phyloP scores from a whole-genome alignment of 2,797 vertebrate genomes.

The Acanthornis magna region DNA sequence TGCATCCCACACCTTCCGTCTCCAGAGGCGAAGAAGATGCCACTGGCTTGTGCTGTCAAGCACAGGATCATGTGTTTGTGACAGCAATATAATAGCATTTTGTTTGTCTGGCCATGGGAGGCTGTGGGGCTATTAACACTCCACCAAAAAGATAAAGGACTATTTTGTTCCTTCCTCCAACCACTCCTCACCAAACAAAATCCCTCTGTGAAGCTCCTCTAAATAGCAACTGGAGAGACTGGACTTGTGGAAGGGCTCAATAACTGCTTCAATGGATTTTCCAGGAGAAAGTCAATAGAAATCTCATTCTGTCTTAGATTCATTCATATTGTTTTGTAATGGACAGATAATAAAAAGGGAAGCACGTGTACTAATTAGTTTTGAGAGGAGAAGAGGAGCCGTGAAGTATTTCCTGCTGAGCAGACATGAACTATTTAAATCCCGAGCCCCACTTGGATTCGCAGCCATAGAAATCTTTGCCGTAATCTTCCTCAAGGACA shows the following conservation, averaged over 20 bases:
- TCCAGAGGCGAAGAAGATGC: not conserved
- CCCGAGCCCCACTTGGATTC: not conserved
- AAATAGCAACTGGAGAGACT: not conserved
- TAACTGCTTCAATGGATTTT: not conserved
- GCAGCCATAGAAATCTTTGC: not conserved
- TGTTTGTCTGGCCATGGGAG: not conserved
- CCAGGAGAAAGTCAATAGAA: not conserved
- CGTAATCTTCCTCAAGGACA: not conserved
- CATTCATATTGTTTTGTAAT: not conserved
- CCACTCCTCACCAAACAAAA: not conserved
- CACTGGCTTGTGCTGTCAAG: not conserved
- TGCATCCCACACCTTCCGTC: not conserved
- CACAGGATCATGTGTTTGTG: not conserved
- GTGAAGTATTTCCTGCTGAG: conserved; percentile 71
- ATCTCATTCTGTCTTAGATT: not conserved
- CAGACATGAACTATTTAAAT: conserved; percentile 74
- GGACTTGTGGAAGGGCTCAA: not conserved
- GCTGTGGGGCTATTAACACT: not conserved
- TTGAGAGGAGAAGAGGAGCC: conserved; percentile 64
- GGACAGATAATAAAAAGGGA: not conserved
- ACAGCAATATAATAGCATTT: not conserved
- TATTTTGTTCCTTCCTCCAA: not conserved
- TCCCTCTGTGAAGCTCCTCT: not conserved
- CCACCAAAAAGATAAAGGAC: not conserved
- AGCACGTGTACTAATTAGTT: conserved; percentile 69